Evolutionary conservation across 35 echinoderm and acorn worm species (phyloP).

Genomic region (Diadema setosum): DNA sequence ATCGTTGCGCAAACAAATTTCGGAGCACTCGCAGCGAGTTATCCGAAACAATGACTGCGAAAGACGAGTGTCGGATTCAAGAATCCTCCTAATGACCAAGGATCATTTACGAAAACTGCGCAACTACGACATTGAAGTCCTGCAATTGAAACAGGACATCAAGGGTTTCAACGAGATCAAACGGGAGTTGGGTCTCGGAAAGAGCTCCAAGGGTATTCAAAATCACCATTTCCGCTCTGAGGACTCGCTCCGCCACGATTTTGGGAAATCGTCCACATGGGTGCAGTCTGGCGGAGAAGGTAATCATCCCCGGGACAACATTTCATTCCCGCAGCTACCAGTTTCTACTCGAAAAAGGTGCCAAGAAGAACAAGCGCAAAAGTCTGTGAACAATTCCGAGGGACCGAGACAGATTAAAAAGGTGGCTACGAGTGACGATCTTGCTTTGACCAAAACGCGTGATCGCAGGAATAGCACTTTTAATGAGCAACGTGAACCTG

Average conservation of each 20-base stretch:
- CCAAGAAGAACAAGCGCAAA: too few species aligned
- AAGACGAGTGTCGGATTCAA: background rate
- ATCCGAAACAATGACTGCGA: background rate
- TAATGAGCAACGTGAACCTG: too few species aligned
- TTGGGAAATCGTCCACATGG: background rate
- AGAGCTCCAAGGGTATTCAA: background rate
- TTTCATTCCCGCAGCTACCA: background rate
- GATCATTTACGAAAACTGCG: background rate
- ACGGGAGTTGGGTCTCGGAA: background rate
- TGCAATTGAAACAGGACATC: background rate
- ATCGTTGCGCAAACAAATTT: background rate
- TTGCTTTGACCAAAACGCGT: too few species aligned
- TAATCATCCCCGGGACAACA: background rate
- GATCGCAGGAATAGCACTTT: too few species aligned
- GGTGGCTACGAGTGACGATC: too few species aligned
- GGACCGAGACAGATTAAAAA: too few species aligned
- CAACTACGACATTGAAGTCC: background rate
- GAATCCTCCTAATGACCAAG: background rate
- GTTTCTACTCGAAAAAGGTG: background rate
- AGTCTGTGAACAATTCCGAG: too few species aligned
- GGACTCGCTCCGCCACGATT: background rate
- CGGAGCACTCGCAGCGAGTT: background rate
- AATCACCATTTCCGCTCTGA: background rate
- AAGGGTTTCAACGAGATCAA: background rate
- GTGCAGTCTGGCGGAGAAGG: background rate